These are phyloP conservation scores for Amyelois transitella DNA, from an alignment of 1,140 invertebrate species.

Conservation along the genomic window DNA sequence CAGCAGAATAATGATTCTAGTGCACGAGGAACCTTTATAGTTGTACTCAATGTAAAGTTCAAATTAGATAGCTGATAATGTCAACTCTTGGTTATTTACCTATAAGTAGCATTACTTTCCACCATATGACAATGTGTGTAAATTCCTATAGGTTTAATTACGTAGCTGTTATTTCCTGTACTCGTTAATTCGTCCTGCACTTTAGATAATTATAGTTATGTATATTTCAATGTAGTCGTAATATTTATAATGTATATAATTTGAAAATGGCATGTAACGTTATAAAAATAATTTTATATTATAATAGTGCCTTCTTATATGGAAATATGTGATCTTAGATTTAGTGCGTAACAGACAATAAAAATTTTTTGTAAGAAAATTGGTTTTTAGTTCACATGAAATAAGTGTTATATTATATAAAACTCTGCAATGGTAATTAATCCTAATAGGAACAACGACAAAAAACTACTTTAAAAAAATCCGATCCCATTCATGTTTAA, in stretches of 20 bases:
- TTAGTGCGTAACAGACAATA: too few species aligned
- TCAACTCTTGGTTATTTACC: neutral
- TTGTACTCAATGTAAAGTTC: slow-evolving; percentile 4
- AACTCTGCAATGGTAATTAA: too few species aligned
- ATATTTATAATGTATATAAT: slow-evolving; percentile 9
- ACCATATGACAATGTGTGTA: neutral
- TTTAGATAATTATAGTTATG: slow-evolving; percentile 12
- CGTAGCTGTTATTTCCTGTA: neutral
- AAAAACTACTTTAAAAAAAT: too few species aligned
- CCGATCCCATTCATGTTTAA: slow-evolving; percentile 1
- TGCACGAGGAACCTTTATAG: slow-evolving; percentile 12
- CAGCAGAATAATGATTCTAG: slow-evolving; percentile 33
- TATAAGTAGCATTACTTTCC: neutral
- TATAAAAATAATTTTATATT: slow-evolving; percentile 30
- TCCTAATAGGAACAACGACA: too few species aligned
- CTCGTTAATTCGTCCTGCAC: neutral
- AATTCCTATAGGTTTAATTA: neutral
- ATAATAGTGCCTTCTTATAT: slow-evolving; percentile 43
- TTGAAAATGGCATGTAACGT: slow-evolving; percentile 34
- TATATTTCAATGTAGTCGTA: neutral
- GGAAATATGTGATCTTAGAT: slow-evolving; percentile 58
- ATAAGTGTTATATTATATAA: too few species aligned
- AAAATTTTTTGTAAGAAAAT: too few species aligned
- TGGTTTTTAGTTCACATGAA: too few species aligned
- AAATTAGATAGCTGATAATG: slow-evolving; percentile 2